Evolutionary conservation across 2,797 vertebrate species (phyloP).

Genomic region (Eulemur mongoz): DNA sequence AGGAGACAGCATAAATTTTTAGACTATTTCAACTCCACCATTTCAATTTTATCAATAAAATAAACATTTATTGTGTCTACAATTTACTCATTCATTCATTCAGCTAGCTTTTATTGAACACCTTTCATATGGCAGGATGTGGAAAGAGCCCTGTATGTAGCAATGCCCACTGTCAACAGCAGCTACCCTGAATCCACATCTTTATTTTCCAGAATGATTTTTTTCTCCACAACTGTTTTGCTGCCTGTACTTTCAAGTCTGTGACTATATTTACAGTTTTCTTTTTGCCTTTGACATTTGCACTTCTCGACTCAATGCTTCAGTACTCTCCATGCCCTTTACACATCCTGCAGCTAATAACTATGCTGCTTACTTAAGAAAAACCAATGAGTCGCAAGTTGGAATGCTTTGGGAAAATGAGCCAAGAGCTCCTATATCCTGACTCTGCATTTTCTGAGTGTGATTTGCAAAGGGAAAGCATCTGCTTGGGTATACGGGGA

Average conservation of each 20-base stretch:
- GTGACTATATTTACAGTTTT: slow-evolving; percentile 44
- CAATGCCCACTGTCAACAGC: neutral
- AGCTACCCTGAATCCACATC: neutral
- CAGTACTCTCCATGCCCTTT: slow-evolving; percentile 80
- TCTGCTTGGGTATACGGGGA: neutral
- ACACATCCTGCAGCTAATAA: slow-evolving; percentile 63
- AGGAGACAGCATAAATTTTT: neutral
- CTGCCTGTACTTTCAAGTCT: neutral
- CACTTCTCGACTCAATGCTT: slow-evolving; percentile 61
- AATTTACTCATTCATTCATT: neutral
- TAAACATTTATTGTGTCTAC: neutral
- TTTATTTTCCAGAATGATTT: slow-evolving; percentile 25
- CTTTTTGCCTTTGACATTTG: slow-evolving; percentile 80
- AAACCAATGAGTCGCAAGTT: neutral
- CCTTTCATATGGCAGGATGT: neutral
- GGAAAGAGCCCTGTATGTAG: neutral
- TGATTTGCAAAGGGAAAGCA: neutral
- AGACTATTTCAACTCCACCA: neutral
- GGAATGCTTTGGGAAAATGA: neutral
- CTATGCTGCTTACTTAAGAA: slow-evolving; percentile 4
- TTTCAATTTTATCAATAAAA: neutral
- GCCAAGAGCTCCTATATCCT: neutral
- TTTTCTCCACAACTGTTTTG: neutral
- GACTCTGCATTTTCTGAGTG: neutral
- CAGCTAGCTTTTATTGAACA: neutral